phyloP scores from a whole-genome alignment of 2,888 invertebrate genomes.

The Scaptomyza tumidula region DNA sequence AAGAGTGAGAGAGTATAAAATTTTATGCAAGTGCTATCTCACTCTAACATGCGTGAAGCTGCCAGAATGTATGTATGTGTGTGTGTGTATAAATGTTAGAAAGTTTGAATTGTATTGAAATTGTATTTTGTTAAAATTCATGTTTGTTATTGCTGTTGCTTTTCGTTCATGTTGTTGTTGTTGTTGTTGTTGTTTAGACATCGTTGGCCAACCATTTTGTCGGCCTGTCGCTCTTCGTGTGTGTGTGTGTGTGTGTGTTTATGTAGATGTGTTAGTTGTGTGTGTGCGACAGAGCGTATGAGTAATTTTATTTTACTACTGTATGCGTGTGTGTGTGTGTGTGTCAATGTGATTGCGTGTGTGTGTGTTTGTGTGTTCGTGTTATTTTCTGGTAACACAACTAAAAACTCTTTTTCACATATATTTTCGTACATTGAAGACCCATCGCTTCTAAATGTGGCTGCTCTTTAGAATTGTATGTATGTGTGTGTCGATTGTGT shows the following conservation, averaged over 20 bases:
- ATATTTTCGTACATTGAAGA: constrained; percentile 53
- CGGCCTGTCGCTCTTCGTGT: constrained; percentile 58
- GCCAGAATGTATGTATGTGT: constrained; percentile 13
- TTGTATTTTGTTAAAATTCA: constrained; percentile 82
- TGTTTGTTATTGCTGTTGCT: constrained; percentile 74
- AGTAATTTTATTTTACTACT: constrained; percentile 74
- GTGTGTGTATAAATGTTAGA: constrained; percentile 69
- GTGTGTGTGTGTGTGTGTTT: constrained; percentile 15
- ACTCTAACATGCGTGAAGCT: constrained; percentile 23
- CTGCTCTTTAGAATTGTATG: constrained; percentile 60
- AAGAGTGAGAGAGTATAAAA: constrained; percentile 11
- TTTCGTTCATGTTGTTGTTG: constrained; percentile 29
- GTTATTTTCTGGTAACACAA: constrained; percentile 70
- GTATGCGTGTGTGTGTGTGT: constrained; percentile 21
- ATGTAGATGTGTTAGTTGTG: constrained; percentile 32
- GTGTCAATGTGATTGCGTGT: neutral
- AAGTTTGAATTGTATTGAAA: constrained; percentile 83
- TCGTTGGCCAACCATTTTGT: constrained; percentile 80
- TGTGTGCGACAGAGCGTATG: constrained; percentile 67
- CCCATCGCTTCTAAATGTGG: constrained; percentile 34
- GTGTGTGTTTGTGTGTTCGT: constrained; percentile 32
- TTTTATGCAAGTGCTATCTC: constrained; percentile 44
- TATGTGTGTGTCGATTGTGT: constrained; percentile 7
- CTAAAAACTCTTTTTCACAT: constrained; percentile 68
- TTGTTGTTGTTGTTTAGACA: constrained; percentile 71